These are phyloP conservation scores for Cygnus olor DNA, from an alignment of 2,797 vertebrate genomes.

Conservation along the genomic window DNA sequence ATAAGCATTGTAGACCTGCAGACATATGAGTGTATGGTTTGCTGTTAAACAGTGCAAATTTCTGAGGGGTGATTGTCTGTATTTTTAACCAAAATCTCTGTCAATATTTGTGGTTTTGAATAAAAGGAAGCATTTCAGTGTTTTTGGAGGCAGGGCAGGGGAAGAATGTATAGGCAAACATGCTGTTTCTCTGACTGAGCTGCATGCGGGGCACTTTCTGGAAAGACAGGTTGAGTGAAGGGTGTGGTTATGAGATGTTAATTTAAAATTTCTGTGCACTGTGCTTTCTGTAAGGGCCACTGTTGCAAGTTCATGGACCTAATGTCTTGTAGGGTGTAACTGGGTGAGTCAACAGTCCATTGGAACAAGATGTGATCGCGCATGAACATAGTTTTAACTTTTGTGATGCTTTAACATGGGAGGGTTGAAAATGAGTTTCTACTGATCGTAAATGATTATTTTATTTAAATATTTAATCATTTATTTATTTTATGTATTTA, in stretches of 20 bases:
- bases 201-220: not conserved
- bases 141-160: not conserved
- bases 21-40: not conserved
- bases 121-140: not conserved
- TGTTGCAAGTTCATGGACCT: conserved; percentile 2
- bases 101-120: not conserved
- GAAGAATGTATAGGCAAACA: not conserved
- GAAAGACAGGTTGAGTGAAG: conserved; percentile 24
- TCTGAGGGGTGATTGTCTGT: not conserved
- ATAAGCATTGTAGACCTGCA: not conserved
- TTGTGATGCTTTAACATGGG: not conserved
- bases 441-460: not conserved
- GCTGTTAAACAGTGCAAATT: not conserved
- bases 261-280: not conserved
- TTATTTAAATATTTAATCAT: not conserved
- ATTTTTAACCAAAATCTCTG: not conserved
- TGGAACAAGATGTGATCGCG: not conserved
- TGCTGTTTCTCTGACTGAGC: not conserved
- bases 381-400: conserved; percentile 3
- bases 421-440: not conserved
- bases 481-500: not conserved
- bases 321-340: conserved; percentile 45
- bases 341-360: conserved; percentile 48
- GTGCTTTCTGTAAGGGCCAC: not conserved
- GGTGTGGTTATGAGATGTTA: not conserved